Percentiles rank a stretch among this genome's conserved stretches.
Evolutionary conservation across 2,113 vertebrate genomes (phyloP).

Genomic region (Ctenodactylus gundi): DNA sequence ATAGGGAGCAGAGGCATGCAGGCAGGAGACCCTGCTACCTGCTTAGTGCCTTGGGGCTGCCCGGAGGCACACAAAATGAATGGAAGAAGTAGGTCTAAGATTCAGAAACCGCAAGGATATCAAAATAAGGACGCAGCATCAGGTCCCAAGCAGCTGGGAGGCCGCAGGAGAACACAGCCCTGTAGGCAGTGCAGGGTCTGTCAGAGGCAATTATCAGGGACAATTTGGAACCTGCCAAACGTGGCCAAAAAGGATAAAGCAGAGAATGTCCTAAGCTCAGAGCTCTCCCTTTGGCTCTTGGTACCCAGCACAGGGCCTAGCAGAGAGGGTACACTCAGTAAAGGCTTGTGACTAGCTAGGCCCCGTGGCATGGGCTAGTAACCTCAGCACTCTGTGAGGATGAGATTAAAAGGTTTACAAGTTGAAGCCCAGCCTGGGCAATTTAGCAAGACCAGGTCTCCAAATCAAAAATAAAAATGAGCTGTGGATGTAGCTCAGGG

Average conservation of each 20-base stretch:
- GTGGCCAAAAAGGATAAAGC: not conserved
- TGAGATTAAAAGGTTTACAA: too few relatives aligned
- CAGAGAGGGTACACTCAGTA: not conserved
- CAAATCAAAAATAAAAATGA: too few relatives aligned
- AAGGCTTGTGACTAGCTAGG: not conserved
- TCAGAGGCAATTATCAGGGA: not conserved
- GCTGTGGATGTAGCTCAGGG: too few relatives aligned
- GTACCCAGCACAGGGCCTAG: not conserved
- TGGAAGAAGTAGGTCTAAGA: not conserved
- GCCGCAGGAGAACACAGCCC: not conserved
- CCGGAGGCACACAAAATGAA: not conserved
- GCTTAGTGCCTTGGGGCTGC: accelerated
- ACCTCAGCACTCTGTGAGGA: too few relatives aligned
- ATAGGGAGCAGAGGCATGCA: accelerated
- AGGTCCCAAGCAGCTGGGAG: not conserved
- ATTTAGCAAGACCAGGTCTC: too few relatives aligned
- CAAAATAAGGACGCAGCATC: not conserved
- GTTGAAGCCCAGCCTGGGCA: too few relatives aligned
- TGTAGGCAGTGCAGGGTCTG: too few relatives aligned
- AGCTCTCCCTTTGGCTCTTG: not conserved
- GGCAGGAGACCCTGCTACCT: not conserved
- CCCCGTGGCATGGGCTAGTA: too few relatives aligned
- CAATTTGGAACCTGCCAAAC: not conserved
- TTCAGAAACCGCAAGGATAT: not conserved
- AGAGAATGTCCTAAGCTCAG: not conserved